Base-by-base conservation (phyloP, 1,140 invertebrate species). In the Drosophila repleta region DNA sequence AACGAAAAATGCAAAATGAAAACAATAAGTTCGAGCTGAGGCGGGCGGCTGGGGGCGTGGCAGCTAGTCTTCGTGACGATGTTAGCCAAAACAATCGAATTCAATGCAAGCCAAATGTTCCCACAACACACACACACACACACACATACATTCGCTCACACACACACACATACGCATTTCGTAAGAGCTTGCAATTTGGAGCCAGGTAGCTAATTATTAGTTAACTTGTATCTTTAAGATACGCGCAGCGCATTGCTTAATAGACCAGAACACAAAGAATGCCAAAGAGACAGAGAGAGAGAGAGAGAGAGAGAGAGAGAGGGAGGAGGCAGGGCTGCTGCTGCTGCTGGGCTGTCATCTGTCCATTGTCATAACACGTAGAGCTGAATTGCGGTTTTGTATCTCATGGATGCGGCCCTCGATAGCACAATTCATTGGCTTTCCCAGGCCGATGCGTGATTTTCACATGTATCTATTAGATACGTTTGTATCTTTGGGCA, bases 381-480 rank as follows among this genome's bases (percentile, higher is more conserved):
- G 64, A 77, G 64, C 39, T 56, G 35, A 55, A 69, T 46, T 53
- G 67, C 48, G 60, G 60, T n/a, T 65, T 72, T 63, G 74, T 76
- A 76, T 83, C 80, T 76, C 80, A 84, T 79, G 64, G 73, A 65
- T 73, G 64, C 78, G 74, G 53, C 46, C 8, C 49, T 43, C 74
- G 79, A 88, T 87, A 82, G 65, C 49, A 87, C 83, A 87, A 87
- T 87, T 87, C 83, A 87, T 87, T 87, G 83, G 68, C 83, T 87
- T 87, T 87, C 83, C 83, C 83, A 56, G 65, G 74, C 82, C 70
- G 75, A 88, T 87, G 83, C 79, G 75, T 87, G 83, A 87, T 87
- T 87, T 87, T 87, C 83, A 76, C 83, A 87, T 87, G 83, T 87
- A 87, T 87, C 83, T 88, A 87, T 87, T 88, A 87, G 83, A 87